Conservation (phyloP, 2,797 vertebrate species). For the Danionella dracula region DNA sequence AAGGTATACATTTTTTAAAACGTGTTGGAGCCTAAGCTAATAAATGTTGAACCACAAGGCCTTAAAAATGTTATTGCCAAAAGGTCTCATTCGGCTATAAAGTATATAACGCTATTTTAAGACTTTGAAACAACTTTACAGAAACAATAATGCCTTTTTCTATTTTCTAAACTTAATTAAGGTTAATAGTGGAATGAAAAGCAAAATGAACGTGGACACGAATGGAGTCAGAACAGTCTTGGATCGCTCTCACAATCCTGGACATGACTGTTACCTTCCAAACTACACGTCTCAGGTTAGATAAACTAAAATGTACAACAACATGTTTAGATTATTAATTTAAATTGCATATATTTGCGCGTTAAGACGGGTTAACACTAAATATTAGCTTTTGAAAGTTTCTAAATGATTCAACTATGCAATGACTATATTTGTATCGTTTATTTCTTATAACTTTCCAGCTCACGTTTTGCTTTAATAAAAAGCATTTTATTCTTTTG, state of each 20-base stretch:
- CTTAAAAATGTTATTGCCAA: neutral
- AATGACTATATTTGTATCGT: too few species aligned
- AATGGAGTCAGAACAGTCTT: constrained; percentile 53
- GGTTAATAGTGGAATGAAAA: constrained; percentile 51
- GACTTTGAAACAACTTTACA: too few species aligned
- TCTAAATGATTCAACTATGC: too few species aligned
- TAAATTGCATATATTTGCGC: too few species aligned
- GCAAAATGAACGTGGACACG: constrained; percentile 40
- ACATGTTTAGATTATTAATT: too few species aligned
- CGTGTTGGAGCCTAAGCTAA: too few species aligned
- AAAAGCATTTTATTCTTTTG: constrained; percentile 37
- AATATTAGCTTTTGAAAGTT: too few species aligned
- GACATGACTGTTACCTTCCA: constrained; percentile 51
- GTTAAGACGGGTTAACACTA: too few species aligned
- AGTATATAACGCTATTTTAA: too few species aligned
- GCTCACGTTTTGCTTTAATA: neutral
- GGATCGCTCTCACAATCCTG: constrained; percentile 45
- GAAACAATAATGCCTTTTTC: too few species aligned
- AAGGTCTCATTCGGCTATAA: constrained; percentile 17
- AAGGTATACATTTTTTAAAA: too few species aligned
- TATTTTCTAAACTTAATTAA: neutral
- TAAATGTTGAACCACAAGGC: neutral
- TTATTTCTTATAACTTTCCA: neutral
- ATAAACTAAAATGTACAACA: neutral
- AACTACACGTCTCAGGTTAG: constrained; percentile 46